Conservation (phyloP, 2,113 vertebrate genomes). For the Verasper variegatus region DNA sequence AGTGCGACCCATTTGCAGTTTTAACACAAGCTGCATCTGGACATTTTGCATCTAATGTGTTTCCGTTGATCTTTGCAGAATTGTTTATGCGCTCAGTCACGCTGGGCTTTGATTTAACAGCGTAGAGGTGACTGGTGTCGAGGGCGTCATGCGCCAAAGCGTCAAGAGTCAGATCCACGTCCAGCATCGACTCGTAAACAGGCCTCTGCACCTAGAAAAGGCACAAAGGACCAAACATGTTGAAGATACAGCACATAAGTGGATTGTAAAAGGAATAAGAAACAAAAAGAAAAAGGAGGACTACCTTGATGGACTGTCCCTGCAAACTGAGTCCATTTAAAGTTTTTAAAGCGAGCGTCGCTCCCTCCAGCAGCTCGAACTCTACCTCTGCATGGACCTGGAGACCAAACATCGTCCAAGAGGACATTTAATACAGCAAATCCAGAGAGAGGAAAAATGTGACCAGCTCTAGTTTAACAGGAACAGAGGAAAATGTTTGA, state of each 20-base stretch:
- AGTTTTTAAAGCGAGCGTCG: constrained; percentile 84
- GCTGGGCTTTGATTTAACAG: constrained; percentile 54
- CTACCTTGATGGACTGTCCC: constrained; percentile 69
- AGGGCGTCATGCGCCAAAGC: constrained; percentile 82
- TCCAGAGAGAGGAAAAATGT: not conserved
- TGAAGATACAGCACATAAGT: not conserved
- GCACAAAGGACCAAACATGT: not conserved
- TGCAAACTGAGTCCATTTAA: constrained; percentile 73
- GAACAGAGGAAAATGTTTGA: no score
- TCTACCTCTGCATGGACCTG: constrained; percentile 87
- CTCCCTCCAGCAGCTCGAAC: constrained; percentile 88
- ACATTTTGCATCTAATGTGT: not conserved
- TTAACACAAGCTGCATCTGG: not conserved
- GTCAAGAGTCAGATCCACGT: constrained; percentile 81
- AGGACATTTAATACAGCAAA: not conserved
- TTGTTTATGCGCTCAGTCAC: not conserved
- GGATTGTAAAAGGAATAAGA: not conserved
- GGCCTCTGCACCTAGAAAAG: constrained; percentile 86
- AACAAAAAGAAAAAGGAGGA: not conserved
- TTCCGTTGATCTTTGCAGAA: constrained; percentile 41
- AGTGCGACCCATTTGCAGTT: not conserved
- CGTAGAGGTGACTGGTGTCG: constrained; percentile 81
- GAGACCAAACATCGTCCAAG: constrained; percentile 28
- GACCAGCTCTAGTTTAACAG: no score
- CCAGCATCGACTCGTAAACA: constrained; percentile 81